These are phyloP conservation scores for Pentalonia nigronervosa DNA, from an alignment of 1,140 invertebrate genomes.

Conservation along the genomic window DNA sequence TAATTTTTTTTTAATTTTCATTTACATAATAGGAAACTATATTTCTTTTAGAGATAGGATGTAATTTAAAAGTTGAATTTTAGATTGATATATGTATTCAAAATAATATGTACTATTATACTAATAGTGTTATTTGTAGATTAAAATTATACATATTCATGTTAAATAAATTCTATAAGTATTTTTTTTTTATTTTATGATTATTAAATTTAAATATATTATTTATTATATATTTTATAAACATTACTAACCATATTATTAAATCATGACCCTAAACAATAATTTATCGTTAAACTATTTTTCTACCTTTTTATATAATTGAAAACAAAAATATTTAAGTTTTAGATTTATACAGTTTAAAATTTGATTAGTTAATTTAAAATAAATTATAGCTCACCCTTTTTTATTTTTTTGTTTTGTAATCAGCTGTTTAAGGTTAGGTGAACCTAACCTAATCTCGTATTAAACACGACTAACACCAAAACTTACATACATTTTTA, in stretches of 20 bases:
- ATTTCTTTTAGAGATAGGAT: not conserved
- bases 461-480: slow-evolving; percentile 52
- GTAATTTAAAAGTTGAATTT: not conserved
- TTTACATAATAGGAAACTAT: not conserved
- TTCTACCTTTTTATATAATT: not conserved
- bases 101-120: not conserved
- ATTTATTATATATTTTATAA: not conserved
- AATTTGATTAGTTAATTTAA: not conserved
- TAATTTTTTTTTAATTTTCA: not conserved
- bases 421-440: slow-evolving; percentile 49
- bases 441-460: slow-evolving; percentile 43
- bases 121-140: not conserved
- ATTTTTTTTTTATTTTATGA: not conserved
- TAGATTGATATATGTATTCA: slow-evolving; percentile 3
- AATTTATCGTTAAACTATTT: not conserved
- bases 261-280: not conserved
- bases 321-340: not conserved
- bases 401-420: slow-evolving; percentile 31
- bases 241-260: not conserved
- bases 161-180: not conserved
- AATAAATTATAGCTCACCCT: slow-evolving; percentile 40
- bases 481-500: not conserved
- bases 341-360: not conserved
- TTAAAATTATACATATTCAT: not conserved
- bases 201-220: not conserved